phyloP scores from a whole-genome alignment of 2,797 vertebrate species.

The Prunella strophiata region DNA sequence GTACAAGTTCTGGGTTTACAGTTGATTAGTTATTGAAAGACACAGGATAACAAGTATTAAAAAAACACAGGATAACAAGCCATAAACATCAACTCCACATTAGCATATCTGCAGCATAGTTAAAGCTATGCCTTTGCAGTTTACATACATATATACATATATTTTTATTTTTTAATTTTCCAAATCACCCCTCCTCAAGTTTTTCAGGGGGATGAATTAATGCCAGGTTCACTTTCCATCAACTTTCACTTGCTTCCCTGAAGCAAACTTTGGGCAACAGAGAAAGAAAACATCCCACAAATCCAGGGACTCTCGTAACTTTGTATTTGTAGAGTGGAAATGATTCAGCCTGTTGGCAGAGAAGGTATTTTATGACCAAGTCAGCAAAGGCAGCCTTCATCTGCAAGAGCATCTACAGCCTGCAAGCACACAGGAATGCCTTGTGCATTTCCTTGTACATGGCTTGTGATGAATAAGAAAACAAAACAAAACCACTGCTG shows the following conservation, averaged over 20 bases:
- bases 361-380: neutral
- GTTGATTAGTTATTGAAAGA: neutral
- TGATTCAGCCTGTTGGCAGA: neutral
- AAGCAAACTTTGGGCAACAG: neutral
- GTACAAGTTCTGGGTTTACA: neutral
- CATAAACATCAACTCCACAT: neutral
- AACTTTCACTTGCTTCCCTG: neutral
- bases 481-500: neutral
- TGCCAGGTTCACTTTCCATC: neutral
- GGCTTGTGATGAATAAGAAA: neutral
- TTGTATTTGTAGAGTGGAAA: neutral
- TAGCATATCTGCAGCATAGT: neutral
- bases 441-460: fast-evolving
- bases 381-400: neutral
- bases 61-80: neutral
- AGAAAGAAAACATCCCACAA: neutral
- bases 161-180: neutral
- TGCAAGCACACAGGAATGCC: neutral
- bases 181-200: neutral
- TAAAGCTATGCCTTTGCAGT: neutral
- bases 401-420: neutral
- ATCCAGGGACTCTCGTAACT: neutral
- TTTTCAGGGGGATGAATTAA: neutral
- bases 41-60: neutral
- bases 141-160: neutral